Conservation (phyloP, 2,797 vertebrate genomes). For the Chelon auratus region DNA sequence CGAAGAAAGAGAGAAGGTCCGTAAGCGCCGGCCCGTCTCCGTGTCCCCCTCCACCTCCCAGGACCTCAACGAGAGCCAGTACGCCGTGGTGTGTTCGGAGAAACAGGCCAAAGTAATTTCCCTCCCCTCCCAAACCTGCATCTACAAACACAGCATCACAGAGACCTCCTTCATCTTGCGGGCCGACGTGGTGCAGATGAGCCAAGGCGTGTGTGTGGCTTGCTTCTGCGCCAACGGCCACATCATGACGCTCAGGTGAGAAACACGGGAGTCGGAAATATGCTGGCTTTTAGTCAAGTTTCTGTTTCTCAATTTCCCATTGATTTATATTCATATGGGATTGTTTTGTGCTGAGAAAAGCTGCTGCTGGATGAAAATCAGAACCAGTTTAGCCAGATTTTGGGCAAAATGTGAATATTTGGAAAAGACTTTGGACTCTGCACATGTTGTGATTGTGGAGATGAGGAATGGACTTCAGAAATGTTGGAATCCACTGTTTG, state of each 20-base stretch:
- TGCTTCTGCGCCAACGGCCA: slow-evolving; percentile 99
- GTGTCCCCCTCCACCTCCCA: slow-evolving; percentile 95
- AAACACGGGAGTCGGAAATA: slow-evolving; percentile 9
- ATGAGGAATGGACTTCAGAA: slow-evolving; percentile 8
- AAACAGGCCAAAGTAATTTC: slow-evolving; percentile 98
- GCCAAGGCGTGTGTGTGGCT: slow-evolving; percentile 91
- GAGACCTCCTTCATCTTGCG: slow-evolving; percentile 97
- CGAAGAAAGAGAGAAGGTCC: slow-evolving; percentile 91
- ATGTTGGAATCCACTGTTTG: not conserved
- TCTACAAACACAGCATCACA: slow-evolving; percentile 97
- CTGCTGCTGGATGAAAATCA: too few species aligned
- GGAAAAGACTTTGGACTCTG: not conserved
- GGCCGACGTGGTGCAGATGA: slow-evolving; percentile 94
- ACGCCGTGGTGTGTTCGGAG: slow-evolving; percentile 97
- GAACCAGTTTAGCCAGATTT: not conserved
- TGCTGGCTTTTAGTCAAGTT: too few species aligned
- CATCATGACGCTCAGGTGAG: slow-evolving; percentile 99
- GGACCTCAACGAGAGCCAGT: slow-evolving; percentile 96
- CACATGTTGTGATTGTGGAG: slow-evolving; percentile 5
- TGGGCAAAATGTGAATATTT: not conserved
- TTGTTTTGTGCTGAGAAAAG: too few species aligned
- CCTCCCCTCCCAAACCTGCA: slow-evolving; percentile 95
- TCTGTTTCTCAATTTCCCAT: too few species aligned
- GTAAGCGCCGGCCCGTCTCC: slow-evolving; percentile 89
- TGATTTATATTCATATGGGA: too few species aligned